Evolutionary conservation across 2,888 invertebrate species (phyloP).

Genomic region (Rotaria sp.): DNA sequence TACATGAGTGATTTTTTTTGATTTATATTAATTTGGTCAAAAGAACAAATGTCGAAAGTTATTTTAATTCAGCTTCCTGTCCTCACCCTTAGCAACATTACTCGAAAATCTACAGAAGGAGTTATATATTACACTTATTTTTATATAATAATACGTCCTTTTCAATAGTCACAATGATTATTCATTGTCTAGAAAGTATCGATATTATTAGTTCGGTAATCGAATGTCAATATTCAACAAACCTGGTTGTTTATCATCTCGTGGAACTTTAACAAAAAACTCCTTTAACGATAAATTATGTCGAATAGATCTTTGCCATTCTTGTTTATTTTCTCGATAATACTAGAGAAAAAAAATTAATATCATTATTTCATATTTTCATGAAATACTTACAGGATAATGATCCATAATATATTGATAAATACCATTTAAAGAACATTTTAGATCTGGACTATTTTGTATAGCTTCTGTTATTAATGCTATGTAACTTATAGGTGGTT

Average conservation of each 20-base stretch:
- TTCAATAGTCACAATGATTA: no score
- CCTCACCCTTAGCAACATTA: no score
- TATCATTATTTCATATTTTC: no score
- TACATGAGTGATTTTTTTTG: no score
- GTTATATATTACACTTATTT: no score
- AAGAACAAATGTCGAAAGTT: no score
- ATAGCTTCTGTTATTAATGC: conserved; percentile 96
- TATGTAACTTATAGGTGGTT: conserved; percentile 92
- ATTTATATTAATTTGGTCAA: no score
- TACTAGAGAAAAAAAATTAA: conserved; percentile 60
- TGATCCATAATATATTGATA: conserved; percentile 96
- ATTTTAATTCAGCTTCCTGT: no score
- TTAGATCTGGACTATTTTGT: conserved; percentile 81
- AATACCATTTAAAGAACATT: conserved; percentile 87
- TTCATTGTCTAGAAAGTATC: no score
- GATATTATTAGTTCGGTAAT: no score
- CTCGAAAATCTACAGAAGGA: no score
- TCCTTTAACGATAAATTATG: conserved; percentile 90
- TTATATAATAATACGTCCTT: no score
- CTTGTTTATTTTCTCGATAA: conserved; percentile 92
- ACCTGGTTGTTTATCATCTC: conserved; percentile 92
- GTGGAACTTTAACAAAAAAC: conserved; percentile 89
- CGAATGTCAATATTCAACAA: not conserved
- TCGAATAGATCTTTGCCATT: conserved; percentile 80
- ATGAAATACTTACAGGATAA: conserved; percentile 20